These are phyloP conservation scores for Passer domesticus DNA, from an alignment of 2,113 vertebrate species.

Conservation along the genomic window DNA sequence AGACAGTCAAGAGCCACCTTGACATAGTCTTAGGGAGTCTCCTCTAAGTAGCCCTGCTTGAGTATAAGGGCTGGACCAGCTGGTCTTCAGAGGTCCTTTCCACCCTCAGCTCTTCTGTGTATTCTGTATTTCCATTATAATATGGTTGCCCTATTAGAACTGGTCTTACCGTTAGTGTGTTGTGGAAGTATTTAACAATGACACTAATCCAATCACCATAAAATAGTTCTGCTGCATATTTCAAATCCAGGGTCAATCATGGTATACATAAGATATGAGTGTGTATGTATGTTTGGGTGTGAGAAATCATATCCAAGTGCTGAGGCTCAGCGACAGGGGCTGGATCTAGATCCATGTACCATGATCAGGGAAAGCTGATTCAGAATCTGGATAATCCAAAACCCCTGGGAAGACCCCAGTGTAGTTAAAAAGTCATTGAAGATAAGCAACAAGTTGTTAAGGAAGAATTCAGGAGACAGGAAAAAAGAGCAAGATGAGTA, in stretches of 20 bases:
- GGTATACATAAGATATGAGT: background rate
- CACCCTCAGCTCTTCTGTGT: background rate
- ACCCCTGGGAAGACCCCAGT: background rate
- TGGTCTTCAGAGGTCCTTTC: background rate
- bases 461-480: background rate
- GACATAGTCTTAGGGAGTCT: background rate
- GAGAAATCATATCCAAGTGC: background rate
- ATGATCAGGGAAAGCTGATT: background rate
- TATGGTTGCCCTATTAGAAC: background rate
- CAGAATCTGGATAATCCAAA: background rate
- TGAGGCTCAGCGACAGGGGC: rapidly evolving
- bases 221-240: background rate
- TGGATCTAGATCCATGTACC: background rate
- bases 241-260: background rate
- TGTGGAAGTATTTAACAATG: background rate
- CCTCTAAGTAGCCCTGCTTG: too few species aligned
- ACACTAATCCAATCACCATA: background rate
- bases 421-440: background rate
- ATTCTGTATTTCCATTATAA: background rate
- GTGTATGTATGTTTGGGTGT: background rate
- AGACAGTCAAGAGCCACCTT: background rate
- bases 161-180: background rate
- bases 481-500: background rate
- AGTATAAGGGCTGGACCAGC: background rate
- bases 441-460: background rate